These are phyloP conservation scores for Otolemur garnettii DNA, from an alignment of 2,113 vertebrate genomes.

Conservation along the genomic window DNA sequence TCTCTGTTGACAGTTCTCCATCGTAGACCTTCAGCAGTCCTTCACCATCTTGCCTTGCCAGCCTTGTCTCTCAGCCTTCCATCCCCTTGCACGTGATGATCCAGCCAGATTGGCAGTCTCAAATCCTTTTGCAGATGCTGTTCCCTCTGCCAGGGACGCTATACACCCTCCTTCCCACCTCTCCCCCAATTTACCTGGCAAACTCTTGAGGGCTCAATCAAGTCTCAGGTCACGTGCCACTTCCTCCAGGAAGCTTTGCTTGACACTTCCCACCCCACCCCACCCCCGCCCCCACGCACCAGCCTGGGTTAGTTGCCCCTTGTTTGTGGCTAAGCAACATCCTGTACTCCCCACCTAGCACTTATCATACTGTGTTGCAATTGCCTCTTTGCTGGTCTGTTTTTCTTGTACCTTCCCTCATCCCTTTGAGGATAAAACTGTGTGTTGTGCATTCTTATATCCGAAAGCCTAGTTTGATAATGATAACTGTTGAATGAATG, in stretches of 20 bases:
- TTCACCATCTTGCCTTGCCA: not conserved
- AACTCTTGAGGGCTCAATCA: not conserved
- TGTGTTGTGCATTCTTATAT: constrained; percentile 1
- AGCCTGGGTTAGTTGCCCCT: constrained; percentile 50
- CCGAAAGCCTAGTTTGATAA: not conserved
- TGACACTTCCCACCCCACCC: no score
- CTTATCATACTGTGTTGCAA: constrained; percentile 53
- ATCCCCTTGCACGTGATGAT: not conserved
- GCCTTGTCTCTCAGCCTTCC: not conserved
- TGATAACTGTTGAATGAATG: not conserved
- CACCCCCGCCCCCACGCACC: not conserved
- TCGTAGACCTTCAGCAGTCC: not conserved
- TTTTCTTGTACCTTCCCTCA: constrained; percentile 33
- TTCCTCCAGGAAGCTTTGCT: constrained; percentile 71
- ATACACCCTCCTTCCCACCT: not conserved
- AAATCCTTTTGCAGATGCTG: not conserved
- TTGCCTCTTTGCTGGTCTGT: constrained; percentile 27
- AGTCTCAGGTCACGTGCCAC: constrained; percentile 8
- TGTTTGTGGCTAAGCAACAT: constrained; percentile 76
- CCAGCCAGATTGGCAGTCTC: not conserved
- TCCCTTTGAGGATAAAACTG: constrained; percentile 2
- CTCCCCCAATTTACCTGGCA: not conserved
- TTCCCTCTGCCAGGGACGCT: not conserved
- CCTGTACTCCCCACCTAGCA: constrained; percentile 63
- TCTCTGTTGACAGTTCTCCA: not conserved